A percentile compares a stretch with the other conserved stretches of the same genome.
Conservation (phyloP, 2,797 vertebrate genomes). For the Muscicapa striata region DNA sequence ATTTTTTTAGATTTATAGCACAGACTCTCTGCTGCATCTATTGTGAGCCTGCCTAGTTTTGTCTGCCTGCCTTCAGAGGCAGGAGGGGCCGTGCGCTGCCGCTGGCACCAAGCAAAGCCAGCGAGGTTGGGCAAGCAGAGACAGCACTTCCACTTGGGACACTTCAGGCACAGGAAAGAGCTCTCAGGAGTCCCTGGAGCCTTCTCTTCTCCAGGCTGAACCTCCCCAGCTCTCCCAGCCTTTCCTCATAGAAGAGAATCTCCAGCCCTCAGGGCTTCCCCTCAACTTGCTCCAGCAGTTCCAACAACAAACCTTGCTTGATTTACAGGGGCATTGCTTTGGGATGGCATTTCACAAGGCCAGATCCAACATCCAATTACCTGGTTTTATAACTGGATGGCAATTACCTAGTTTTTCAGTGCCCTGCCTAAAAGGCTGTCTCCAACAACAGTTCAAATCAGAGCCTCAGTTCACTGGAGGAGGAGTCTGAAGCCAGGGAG, state of each 20-base stretch:
- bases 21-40: background rate
- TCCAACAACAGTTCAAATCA: background rate
- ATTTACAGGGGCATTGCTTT: background rate
- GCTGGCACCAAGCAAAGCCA: background rate
- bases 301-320: background rate
- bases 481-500: background rate
- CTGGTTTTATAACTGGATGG: background rate
- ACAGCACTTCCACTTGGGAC: background rate
- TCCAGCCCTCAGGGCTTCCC: background rate
- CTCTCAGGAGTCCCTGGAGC: background rate
- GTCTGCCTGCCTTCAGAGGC: background rate
- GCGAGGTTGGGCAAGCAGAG: background rate
- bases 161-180: background rate
- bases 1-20: background rate
- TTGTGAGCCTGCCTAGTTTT: background rate
- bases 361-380: background rate
- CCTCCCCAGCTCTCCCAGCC: background rate
- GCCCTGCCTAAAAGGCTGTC: background rate
- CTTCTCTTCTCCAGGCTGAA: background rate
- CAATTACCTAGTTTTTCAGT: background rate
- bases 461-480: background rate
- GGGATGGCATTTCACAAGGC: background rate
- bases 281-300: background rate
- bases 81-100: fast-evolving
- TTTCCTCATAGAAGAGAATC: background rate